Conservation (phyloP, 2,888 invertebrate species). For the Hoplodrina ambigua region DNA sequence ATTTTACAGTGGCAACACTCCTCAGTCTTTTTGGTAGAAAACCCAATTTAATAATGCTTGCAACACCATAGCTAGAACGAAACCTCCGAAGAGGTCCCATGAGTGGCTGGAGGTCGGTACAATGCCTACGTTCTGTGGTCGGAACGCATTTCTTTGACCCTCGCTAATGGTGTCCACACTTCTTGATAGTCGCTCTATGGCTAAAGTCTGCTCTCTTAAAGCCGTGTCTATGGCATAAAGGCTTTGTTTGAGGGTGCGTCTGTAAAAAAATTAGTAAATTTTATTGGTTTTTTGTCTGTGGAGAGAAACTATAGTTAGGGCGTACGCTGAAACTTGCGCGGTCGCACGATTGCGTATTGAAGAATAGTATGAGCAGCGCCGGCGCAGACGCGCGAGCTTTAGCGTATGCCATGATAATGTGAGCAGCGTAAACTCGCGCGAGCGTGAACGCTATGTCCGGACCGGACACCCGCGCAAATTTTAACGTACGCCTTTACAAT, state of each 20-base stretch:
- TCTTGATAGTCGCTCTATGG: constrained; percentile 81
- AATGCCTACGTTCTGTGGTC: constrained; percentile 71
- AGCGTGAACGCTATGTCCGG: no score
- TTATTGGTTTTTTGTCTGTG: background rate
- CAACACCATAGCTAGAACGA: constrained; percentile 81
- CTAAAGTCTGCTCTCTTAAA: constrained; percentile 87
- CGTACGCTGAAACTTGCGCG: no score
- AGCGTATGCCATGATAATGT: no score
- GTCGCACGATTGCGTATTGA: no score
- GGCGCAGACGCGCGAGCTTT: no score
- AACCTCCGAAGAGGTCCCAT: constrained; percentile 84
- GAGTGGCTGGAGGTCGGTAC: constrained; percentile 71
- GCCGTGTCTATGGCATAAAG: constrained; percentile 86
- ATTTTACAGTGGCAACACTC: constrained; percentile 57
- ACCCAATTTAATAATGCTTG: constrained; percentile 84
- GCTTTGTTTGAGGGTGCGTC: constrained; percentile 86
- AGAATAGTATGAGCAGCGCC: no score
- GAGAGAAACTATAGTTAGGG: no score
- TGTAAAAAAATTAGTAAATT: constrained; percentile 57
- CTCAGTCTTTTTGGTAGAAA: constrained; percentile 83
- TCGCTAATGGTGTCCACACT: constrained; percentile 75
- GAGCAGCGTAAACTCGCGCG: no score
- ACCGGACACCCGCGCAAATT: no score
- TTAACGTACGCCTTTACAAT: no score
- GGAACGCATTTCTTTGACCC: constrained; percentile 62